Evolutionary conservation across 2,888 invertebrate species (phyloP).

Genomic region (Drosophila antonietae): DNA sequence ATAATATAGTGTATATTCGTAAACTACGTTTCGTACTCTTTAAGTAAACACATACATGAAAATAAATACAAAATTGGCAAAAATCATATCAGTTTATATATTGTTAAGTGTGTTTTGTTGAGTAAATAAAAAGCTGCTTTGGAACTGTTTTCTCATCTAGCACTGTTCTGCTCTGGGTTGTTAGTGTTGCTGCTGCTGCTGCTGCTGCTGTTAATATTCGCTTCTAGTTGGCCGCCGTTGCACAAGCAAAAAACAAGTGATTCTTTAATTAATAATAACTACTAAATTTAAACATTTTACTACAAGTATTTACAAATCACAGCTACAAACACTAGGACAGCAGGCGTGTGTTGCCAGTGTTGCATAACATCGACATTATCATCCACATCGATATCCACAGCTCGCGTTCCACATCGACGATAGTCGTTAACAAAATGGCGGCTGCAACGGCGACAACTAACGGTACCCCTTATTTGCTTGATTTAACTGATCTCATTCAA

Average conservation of each 20-base stretch:
- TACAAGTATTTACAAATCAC: constrained; percentile 76
- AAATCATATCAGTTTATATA: constrained; percentile 18
- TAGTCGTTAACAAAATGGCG: constrained; percentile 20
- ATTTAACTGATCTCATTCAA: constrained; percentile 13
- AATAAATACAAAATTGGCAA: constrained; percentile 78
- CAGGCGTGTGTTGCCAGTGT: constrained; percentile 48
- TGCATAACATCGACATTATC: constrained; percentile 50
- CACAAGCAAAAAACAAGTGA: constrained; percentile 51
- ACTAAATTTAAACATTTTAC: constrained; percentile 77
- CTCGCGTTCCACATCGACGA: neutral
- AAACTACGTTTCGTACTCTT: constrained; percentile 28
- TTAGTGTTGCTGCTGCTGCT: constrained; percentile 9
- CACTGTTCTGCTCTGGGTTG: constrained; percentile 15
- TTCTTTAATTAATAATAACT: constrained; percentile 66
- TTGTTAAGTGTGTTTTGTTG: constrained; percentile 27
- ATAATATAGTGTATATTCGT: constrained; percentile 9
- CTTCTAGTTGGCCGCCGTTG: constrained; percentile 36
- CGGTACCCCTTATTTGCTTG: constrained; percentile 6
- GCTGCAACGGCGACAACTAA: constrained; percentile 30
- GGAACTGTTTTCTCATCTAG: constrained; percentile 24
- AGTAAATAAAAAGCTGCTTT: constrained; percentile 62
- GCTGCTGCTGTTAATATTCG: constrained; percentile 11
- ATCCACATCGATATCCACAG: neutral
- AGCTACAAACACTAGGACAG: constrained; percentile 73
- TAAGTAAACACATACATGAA: constrained; percentile 52